These are phyloP conservation scores for Drosophila burlai DNA, from an alignment of 1,140 invertebrate species.

Conservation along the genomic window DNA sequence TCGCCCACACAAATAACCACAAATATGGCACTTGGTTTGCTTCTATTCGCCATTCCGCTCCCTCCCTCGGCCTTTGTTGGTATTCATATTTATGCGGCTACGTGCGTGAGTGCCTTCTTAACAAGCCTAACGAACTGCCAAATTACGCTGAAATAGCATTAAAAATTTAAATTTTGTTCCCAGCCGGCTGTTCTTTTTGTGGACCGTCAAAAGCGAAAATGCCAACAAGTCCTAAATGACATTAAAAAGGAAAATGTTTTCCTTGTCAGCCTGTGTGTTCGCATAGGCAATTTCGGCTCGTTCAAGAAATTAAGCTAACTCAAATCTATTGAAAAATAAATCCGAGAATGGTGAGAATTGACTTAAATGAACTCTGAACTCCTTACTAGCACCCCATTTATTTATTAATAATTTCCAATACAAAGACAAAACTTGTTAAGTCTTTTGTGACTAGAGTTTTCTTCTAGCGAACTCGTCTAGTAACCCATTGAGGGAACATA, in stretches of 20 bases:
- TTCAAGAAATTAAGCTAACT: conserved; percentile 13
- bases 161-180: conserved; percentile 78
- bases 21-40: conserved; percentile 65
- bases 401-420: neutral
- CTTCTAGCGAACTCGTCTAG: neutral
- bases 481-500: conserved; percentile 21
- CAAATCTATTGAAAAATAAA: conserved; percentile 12
- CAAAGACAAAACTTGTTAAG: neutral
- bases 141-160: conserved; percentile 81
- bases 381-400: neutral
- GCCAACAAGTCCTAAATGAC: conserved; percentile 73
- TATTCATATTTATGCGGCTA: conserved; percentile 74
- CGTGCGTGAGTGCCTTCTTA: conserved; percentile 55
- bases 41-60: conserved; percentile 7
- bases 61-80: conserved; percentile 35
- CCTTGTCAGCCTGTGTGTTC: conserved; percentile 9
- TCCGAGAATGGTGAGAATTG: neutral
- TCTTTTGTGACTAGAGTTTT: neutral
- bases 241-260: conserved; percentile 49
- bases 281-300: neutral
- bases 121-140: conserved; percentile 81
- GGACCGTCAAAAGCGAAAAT: conserved; percentile 59
- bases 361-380: neutral
- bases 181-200: conserved; percentile 38
- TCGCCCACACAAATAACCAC: conserved; percentile 39